Evolutionary conservation across 2,113 vertebrate genomes (phyloP).

Genomic region (Euleptes europaea): DNA sequence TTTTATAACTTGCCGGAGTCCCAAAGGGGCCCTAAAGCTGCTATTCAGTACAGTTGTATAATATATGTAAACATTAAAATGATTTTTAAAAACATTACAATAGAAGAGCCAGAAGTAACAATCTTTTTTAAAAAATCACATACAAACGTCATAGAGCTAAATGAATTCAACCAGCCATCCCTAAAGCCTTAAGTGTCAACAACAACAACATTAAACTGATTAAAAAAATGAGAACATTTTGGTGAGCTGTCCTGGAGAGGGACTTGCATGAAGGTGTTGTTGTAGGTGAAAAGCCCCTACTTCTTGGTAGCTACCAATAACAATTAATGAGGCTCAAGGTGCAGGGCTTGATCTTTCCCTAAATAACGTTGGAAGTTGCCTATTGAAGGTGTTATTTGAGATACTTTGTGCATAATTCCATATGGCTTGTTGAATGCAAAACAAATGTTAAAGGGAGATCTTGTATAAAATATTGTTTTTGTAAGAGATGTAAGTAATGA

Average conservation of each 20-base stretch:
- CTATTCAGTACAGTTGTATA: background rate
- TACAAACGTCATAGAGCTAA: background rate
- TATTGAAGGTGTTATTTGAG: too few species aligned
- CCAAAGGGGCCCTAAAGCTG: background rate
- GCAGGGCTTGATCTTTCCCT: too few species aligned
- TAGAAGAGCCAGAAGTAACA: background rate
- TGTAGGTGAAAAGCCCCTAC: too few species aligned
- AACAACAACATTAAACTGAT: background rate
- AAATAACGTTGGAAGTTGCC: too few species aligned
- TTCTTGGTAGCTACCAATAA: too few species aligned
- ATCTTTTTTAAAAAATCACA: background rate
- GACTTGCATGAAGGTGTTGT: too few species aligned
- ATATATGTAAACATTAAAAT: background rate
- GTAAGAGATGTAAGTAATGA: background rate
- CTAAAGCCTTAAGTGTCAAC: background rate
- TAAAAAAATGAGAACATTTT: background rate
- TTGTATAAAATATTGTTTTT: too few species aligned
- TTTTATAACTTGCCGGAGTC: background rate
- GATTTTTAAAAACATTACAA: background rate
- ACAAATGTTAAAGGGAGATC: background rate
- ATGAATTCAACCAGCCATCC: background rate
- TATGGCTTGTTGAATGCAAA: background rate
- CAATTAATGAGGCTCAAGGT: too few species aligned
- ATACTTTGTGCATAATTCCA: too few species aligned
- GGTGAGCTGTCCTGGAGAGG: too few species aligned